phyloP scores from a whole-genome alignment of 2,113 vertebrate species.

The Copsychus sechellarum region DNA sequence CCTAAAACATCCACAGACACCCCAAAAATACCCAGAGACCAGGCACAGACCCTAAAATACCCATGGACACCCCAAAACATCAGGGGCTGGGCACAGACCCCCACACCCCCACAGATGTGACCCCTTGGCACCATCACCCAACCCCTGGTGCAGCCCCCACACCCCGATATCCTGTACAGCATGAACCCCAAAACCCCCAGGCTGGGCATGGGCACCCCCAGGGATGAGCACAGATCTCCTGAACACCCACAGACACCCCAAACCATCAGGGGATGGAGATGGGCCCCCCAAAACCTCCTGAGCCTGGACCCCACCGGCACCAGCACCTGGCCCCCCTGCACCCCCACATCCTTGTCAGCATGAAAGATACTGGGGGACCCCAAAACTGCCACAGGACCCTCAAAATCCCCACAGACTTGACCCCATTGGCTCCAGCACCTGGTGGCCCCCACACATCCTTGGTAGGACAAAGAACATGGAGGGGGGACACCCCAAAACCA shows the following conservation, averaged over 20 bases:
- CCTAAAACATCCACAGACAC: background rate
- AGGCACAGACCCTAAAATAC: background rate
- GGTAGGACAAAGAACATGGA: background rate
- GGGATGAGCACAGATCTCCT: background rate
- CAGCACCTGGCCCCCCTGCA: background rate
- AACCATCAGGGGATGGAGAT: background rate
- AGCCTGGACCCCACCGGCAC: background rate
- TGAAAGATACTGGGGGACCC: rapidly evolving
- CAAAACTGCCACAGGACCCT: background rate
- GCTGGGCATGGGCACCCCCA: background rate
- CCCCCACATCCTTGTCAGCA: background rate
- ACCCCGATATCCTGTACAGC: no score
- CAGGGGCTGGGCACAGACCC: background rate
- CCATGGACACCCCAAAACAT: background rate
- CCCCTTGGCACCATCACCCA: no score
- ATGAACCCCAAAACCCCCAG: background rate
- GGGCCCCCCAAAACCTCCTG: background rate
- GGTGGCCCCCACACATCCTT: background rate
- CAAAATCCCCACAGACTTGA: background rate
- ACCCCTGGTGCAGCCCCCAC: no score
- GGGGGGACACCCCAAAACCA: background rate
- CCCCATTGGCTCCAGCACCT: background rate
- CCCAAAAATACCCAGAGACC: background rate
- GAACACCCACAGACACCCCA: background rate
- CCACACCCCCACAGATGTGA: no score